These are phyloP conservation scores for Jaculus jaculus DNA, from an alignment of 2,113 vertebrate species.

Conservation along the genomic window DNA sequence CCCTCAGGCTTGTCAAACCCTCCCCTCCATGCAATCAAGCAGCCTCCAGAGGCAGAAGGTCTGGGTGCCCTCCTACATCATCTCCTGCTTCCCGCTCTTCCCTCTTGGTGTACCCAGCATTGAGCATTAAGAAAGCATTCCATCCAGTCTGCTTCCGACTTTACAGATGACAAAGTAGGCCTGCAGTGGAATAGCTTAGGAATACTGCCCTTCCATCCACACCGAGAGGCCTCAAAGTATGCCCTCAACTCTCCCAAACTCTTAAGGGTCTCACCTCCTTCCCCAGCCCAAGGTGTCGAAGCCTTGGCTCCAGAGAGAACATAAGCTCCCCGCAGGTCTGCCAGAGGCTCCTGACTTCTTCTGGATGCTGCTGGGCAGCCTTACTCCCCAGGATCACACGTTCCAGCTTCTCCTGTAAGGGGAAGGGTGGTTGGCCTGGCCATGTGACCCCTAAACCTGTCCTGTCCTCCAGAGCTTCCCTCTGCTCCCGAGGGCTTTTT, in stretches of 20 bases:
- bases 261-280: constrained; percentile 84
- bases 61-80: neutral
- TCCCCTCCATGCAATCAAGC: fast-evolving
- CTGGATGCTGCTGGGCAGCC: constrained; percentile 86
- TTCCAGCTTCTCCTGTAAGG: constrained; percentile 90
- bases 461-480: neutral
- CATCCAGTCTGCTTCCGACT: neutral
- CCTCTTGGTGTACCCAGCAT: neutral
- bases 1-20: fast-evolving
- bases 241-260: fast-evolving
- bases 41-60: neutral
- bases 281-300: constrained; percentile 92
- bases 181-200: fast-evolving
- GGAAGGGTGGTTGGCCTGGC: neutral
- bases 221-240: neutral
- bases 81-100: neutral
- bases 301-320: constrained; percentile 89
- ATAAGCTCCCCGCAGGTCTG: constrained; percentile 86
- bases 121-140: neutral
- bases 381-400: constrained; percentile 88
- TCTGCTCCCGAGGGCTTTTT: neutral
- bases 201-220: neutral
- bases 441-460: neutral
- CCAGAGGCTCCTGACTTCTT: constrained; percentile 89
- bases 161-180: neutral